Base-by-base conservation (phyloP, 2,113 vertebrate genomes). In the Grammomys surdaster region DNA sequence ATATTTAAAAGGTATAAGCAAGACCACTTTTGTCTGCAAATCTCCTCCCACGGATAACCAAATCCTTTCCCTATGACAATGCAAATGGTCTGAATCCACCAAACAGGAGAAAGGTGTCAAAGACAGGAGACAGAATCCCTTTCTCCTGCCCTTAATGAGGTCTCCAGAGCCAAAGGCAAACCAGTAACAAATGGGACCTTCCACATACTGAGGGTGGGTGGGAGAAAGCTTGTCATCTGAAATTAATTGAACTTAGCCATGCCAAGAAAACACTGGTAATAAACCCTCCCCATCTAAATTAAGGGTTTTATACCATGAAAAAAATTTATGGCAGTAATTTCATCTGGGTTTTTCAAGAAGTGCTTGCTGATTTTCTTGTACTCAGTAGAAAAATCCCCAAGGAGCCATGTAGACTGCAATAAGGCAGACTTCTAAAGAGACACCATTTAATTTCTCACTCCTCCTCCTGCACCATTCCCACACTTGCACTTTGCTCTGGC, bases 261-360 rank as follows among this genome's bases (percentile, higher is more conserved):
- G 97, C 98, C 98, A 98, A 97, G 96, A 97, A 98, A 98, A 98
- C 94, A 97, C 69, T 95, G 93, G 96, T 94, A 98, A 98, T 98
- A 98, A 99, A 98, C 97, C 94, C 97, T 97, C 98, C 98, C 95
- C 98, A 97, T 97, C 98, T 98, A 98, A 98, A 99, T 98, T 98
- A 98, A 98, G 96, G 95, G 96, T 98, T 98, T 98, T 98, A 98
- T 93, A 98, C 93, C 90, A 96, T 48, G 16, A 93, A 95, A 97
- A 98, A 96, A 98, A 98, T 95, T 98, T 98, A 99, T 98, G 92
- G 97, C 96, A 98, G 98, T 98, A 98, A 98, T 99, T 98, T 99
- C 95, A 98, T 98, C 96, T 97, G 88, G 90, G 88, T 98, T 98
- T 98, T 98, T 98, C 98, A 98, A 98, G 95, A 98, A 98, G 96